Conservation (phyloP, 2,113 vertebrate genomes). For the Stomatorhinus ivindoensis region DNA sequence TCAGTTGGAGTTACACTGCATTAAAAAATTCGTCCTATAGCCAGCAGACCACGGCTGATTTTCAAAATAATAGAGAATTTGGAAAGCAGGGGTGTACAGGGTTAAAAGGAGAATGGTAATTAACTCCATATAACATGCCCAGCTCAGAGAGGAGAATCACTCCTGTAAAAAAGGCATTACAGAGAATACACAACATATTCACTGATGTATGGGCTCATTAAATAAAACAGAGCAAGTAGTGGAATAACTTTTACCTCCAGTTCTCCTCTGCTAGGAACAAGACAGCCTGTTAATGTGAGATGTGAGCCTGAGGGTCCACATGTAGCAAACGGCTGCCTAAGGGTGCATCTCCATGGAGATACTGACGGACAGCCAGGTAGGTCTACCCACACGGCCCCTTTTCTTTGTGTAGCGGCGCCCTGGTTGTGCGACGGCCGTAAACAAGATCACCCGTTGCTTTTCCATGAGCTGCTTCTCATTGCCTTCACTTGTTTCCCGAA, state of each 20-base stretch:
- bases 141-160: not conserved
- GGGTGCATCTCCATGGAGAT: not conserved
- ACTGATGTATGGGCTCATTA: slow-evolving; percentile 5
- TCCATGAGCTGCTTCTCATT: not conserved
- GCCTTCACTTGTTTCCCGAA: not conserved
- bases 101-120: slow-evolving; percentile 26
- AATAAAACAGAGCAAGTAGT: not conserved
- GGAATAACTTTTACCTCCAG: slow-evolving; percentile 13
- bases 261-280: slow-evolving; percentile 26
- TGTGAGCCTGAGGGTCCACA: not conserved
- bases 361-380: not conserved
- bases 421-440: not conserved
- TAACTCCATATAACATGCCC: slow-evolving; percentile 23
- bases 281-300: slow-evolving; percentile 21
- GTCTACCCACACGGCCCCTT: not conserved
- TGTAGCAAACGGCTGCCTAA: not conserved
- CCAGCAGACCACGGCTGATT: not conserved
- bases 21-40: not conserved
- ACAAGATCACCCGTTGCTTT: not conserved
- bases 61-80: slow-evolving; percentile 11
- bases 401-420: not conserved
- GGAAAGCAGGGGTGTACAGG: not conserved
- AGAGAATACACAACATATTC: not conserved
- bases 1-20: not conserved
- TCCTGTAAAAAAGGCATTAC: not conserved